Conservation (phyloP, 2,797 vertebrate genomes). For the Ctenopoma kingsleyae region DNA sequence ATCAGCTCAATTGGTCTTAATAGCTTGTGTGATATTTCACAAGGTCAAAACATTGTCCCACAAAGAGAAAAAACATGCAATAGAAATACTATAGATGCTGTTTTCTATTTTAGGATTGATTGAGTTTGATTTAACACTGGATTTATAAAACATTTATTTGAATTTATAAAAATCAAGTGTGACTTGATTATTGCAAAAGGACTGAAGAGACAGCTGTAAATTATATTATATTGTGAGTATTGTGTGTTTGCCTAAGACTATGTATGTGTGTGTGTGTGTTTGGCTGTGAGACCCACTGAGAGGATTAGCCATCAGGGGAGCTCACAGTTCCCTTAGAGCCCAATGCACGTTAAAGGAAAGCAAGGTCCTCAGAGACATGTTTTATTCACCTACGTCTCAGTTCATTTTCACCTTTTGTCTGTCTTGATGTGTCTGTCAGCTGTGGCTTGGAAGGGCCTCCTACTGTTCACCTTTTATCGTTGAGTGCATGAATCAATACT, state of each 20-base stretch:
- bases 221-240: neutral
- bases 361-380: conserved; percentile 65
- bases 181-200: neutral
- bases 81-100: neutral
- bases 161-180: neutral
- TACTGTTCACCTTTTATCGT: conserved; percentile 56
- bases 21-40: conserved; percentile 42
- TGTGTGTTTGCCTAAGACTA: conserved; percentile 1
- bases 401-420: conserved; percentile 75
- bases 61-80: neutral
- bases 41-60: conserved; percentile 49
- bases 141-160: neutral
- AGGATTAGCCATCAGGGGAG: conserved; percentile 67
- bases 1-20: conserved; percentile 55
- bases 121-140: neutral
- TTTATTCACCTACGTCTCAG: conserved; percentile 69
- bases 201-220: neutral
- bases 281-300: conserved; percentile 50
- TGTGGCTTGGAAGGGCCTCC: conserved; percentile 38
- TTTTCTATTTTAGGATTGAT: neutral
- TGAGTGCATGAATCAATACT: conserved; percentile 55
- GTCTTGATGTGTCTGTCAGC: conserved; percentile 63
- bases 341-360: conserved; percentile 53
- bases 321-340: conserved; percentile 34
- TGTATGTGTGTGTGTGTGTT: conserved; percentile 25